Evolutionary conservation across 2,797 vertebrate species (phyloP).

Genomic region (Okamejei kenojei): DNA sequence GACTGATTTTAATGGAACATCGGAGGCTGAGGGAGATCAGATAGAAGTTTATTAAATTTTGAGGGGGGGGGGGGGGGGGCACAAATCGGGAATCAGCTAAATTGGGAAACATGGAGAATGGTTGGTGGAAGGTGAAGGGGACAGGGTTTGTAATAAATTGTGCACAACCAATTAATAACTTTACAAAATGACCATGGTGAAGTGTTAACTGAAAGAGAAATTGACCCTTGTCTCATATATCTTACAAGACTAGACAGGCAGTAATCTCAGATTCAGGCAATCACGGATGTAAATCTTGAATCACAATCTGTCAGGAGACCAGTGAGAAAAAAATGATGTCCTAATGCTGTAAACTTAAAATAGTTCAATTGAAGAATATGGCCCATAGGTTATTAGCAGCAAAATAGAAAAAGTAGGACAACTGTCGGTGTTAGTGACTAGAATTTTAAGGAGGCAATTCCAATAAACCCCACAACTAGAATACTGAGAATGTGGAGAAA

Average conservation of each 20-base stretch:
- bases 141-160: background rate
- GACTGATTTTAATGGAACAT: no score
- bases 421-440: background rate
- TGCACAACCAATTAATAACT: background rate
- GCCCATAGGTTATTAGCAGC: background rate
- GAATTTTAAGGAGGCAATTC: background rate
- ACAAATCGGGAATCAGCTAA: background rate
- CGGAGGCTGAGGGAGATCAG: no score
- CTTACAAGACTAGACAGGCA: background rate
- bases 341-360: background rate
- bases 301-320: background rate
- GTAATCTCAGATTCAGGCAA: background rate
- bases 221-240: background rate
- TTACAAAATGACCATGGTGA: background rate
- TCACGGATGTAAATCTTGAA: background rate
- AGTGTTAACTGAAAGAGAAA: background rate
- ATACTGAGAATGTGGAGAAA: background rate
- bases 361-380: background rate
- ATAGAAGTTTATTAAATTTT: no score
- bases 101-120: no score
- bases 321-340: background rate
- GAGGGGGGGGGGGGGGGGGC: no score
- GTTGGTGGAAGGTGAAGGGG: background rate
- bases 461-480: background rate
- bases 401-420: background rate